Conservation (phyloP, 2,797 vertebrate genomes). For the Mus spretus region DNA sequence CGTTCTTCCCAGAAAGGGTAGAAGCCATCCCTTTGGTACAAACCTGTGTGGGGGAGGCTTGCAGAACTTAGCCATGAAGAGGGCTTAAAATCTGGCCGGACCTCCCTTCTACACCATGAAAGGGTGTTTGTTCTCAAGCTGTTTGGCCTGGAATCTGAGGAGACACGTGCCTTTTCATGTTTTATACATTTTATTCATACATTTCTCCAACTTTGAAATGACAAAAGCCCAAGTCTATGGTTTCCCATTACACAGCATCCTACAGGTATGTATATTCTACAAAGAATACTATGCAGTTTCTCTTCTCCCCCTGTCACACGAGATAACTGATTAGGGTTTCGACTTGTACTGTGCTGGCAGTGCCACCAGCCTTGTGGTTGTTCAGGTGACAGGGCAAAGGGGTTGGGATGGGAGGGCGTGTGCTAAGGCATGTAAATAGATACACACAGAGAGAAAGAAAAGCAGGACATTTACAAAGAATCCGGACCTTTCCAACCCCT, state of each 20-base stretch:
- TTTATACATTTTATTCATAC: slow-evolving; percentile 82
- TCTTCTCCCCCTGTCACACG: slow-evolving; percentile 79
- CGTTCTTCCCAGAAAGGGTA: neutral
- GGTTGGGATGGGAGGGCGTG: slow-evolving; percentile 75
- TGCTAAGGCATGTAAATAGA: slow-evolving; percentile 81
- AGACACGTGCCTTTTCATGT: slow-evolving; percentile 81
- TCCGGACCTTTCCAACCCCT: slow-evolving; percentile 79
- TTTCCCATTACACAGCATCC: slow-evolving; percentile 83
- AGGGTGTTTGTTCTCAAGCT: neutral
- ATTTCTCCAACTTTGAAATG: slow-evolving; percentile 77
- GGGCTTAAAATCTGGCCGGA: neutral
- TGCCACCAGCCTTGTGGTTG: slow-evolving; percentile 61
- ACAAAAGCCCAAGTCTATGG: slow-evolving; percentile 82
- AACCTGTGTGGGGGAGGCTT: neutral
- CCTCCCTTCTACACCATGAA: neutral
- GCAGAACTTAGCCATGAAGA: neutral
- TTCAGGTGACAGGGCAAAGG: slow-evolving; percentile 70
- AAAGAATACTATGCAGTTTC: slow-evolving; percentile 84
- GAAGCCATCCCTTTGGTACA: neutral
- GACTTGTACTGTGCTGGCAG: slow-evolving; percentile 74
- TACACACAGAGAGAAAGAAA: slow-evolving; percentile 85
- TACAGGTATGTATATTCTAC: slow-evolving; percentile 85
- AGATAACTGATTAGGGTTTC: slow-evolving; percentile 76
- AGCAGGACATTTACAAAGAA: slow-evolving; percentile 85
- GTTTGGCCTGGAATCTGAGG: slow-evolving; percentile 64